Evolutionary conservation across 1,140 invertebrate species (phyloP).

Genomic region (Plectrocnemia conspersa): DNA sequence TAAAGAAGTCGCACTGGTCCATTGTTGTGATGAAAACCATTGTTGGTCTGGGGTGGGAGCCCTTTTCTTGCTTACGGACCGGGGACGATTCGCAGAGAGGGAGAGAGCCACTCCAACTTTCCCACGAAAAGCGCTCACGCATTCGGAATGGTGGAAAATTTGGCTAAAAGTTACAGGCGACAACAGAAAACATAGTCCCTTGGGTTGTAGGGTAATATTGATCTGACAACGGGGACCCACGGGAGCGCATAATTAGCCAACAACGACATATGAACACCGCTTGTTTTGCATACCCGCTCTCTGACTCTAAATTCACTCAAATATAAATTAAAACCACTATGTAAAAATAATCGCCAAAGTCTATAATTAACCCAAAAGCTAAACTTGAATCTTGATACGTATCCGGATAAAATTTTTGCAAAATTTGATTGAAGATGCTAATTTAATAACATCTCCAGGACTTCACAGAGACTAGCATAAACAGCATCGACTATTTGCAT

Average conservation of each 20-base stretch:
- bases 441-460: no score
- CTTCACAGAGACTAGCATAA: no score
- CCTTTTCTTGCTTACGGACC: slow-evolving; percentile 9
- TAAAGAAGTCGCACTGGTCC: slow-evolving; percentile 22
- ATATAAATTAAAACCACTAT: neutral
- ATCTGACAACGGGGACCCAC: slow-evolving; percentile 1
- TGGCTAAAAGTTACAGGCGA: neutral
- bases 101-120: neutral
- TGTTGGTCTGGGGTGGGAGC: slow-evolving; percentile 27
- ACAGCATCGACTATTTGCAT: no score
- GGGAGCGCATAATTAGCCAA: neutral
- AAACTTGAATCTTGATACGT: no score
- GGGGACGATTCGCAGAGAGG: neutral
- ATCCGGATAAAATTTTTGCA: no score
- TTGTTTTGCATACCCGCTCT: neutral
- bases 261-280: neutral
- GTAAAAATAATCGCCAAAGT: neutral
- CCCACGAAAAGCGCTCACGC: neutral
- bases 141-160: neutral
- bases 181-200: neutral
- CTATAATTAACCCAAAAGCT: neutral
- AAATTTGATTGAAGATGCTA: no score
- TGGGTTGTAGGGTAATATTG: neutral
- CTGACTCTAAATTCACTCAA: neutral
- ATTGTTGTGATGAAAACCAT: slow-evolving; percentile 27